phyloP scores from a whole-genome alignment of 2,888 invertebrate genomes.

The Xylocampa areola region DNA sequence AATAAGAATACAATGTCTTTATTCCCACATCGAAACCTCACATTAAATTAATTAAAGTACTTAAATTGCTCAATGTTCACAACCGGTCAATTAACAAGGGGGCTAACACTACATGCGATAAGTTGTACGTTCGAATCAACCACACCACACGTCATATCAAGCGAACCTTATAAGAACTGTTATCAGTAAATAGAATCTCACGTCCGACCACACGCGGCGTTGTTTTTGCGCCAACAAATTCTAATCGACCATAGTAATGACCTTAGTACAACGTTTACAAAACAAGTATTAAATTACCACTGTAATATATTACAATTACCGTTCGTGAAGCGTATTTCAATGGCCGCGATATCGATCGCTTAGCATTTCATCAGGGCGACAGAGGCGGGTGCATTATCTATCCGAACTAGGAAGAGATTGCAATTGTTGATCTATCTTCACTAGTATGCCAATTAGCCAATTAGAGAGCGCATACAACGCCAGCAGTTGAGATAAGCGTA shows the following conservation, averaged over 20 bases:
- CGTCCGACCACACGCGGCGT: slow-evolving; percentile 74
- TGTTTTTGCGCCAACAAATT: slow-evolving; percentile 74
- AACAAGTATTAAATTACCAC: slow-evolving; percentile 65
- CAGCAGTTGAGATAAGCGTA: slow-evolving; percentile 73
- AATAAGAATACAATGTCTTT: slow-evolving; percentile 22
- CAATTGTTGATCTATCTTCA: slow-evolving; percentile 80
- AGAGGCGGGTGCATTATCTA: slow-evolving; percentile 77
- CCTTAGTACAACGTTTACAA: slow-evolving; percentile 62
- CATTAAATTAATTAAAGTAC: slow-evolving; percentile 39
- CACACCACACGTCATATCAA: slow-evolving; percentile 63
- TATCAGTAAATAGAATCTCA: slow-evolving; percentile 67
- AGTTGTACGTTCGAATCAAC: slow-evolving; percentile 65
- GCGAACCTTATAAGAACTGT: slow-evolving; percentile 64
- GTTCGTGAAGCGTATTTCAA: slow-evolving; percentile 81
- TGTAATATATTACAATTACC: slow-evolving; percentile 74
- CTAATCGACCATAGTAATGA: slow-evolving; percentile 69
- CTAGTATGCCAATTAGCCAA: slow-evolving; percentile 89
- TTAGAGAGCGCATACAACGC: slow-evolving; percentile 85
- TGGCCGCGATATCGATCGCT: slow-evolving; percentile 83
- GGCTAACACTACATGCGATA: slow-evolving; percentile 60
- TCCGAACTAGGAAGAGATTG: slow-evolving; percentile 84
- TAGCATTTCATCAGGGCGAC: slow-evolving; percentile 84
- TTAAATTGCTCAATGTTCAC: slow-evolving; percentile 52
- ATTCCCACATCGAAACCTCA: slow-evolving; percentile 15
- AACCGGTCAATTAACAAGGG: slow-evolving; percentile 49